A percentile compares a stretch with the other conserved stretches of the same genome.
Evolutionary conservation across 2,797 vertebrate genomes (phyloP).

Genomic region (Loriculus beryllinus): DNA sequence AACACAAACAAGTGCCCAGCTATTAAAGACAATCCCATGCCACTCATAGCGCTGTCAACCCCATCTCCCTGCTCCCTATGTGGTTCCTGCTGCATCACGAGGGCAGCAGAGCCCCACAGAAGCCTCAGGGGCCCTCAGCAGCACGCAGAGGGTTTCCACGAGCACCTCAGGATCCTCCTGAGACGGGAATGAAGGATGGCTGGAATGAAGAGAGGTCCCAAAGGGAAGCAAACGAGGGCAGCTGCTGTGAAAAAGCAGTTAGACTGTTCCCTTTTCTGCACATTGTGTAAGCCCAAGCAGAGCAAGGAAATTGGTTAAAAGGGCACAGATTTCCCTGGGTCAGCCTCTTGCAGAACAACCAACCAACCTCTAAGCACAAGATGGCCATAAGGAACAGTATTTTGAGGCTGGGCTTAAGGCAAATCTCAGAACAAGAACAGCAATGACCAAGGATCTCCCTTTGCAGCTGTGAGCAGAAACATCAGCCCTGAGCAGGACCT

Average conservation of each 20-base stretch:
- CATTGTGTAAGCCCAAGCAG: not conserved
- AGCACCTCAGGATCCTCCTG: not conserved
- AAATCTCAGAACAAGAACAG: not conserved
- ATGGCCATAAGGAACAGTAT: not conserved
- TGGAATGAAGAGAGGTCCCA: not conserved
- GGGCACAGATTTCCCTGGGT: not conserved
- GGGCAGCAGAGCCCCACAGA: not conserved
- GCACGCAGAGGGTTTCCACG: not conserved
- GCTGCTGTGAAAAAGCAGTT: not conserved
- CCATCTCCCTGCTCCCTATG: not conserved
- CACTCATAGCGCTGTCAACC: not conserved
- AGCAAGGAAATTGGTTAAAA: not conserved
- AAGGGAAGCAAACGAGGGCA: not conserved
- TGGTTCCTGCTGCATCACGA: not conserved
- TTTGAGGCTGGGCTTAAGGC: not conserved
- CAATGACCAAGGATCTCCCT: not conserved
- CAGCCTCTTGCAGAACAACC: rapidly evolving
- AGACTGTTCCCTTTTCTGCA: not conserved
- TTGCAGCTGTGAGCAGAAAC: not conserved
- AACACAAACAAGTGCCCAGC: rapidly evolving
- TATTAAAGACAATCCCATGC: not conserved
- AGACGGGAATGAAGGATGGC: not conserved
- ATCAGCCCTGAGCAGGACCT: not conserved
- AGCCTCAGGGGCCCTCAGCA: not conserved
- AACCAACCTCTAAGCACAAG: not conserved